Base-by-base conservation (phyloP, 2,113 vertebrate genomes). In the Platysteira castanea region DNA sequence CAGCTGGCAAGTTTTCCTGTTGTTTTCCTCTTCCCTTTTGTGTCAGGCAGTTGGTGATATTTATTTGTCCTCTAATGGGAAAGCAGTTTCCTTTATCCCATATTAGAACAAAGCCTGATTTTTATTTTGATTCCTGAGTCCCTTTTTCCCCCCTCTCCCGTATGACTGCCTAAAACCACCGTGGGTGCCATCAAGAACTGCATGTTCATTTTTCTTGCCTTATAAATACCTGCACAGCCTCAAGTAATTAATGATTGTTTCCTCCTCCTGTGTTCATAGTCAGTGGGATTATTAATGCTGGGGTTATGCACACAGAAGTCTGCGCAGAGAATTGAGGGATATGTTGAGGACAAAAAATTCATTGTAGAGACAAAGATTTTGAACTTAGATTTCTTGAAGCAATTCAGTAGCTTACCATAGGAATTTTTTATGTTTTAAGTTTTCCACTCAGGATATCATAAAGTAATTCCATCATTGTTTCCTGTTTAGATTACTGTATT, bases 1-100 rank as follows among this genome's bases (percentile, higher is more conserved):
- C 71, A 70, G 56, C 87, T 93, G 90, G 64, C 79, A 79, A 81
- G 11, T 96, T 94, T 86, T 93, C 93, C 88, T 94, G 76, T 95
- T 96, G 78, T 93, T 95, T 93, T 90, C 52, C 82, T 84, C 49
- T 90, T 92, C 47, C 42, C 59, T 84, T 93, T 91, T 95, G 50
- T 94, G 39, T 92, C 22, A 35, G 46, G 47, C 24, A 31, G 33
- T 81, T 89, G 64, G 63, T 87, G 63, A 63, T 77, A 91, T 35
- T 96, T 93, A 46, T 91, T 96, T 91, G 46, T 86, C 30, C 59
- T 86, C 59, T 90, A 56, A 86, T 80, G 47, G 71, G 52, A 42
- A 88, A 77, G 39, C 22, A 42, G 37, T 94, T 92, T 96, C 59
- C 71, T 88, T 64, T 33, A 24, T 76, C 30, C 47, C 5, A 0